Evolutionary conservation across 1,140 invertebrate genomes (phyloP).

Genomic region (Eufriesea mexicana): DNA sequence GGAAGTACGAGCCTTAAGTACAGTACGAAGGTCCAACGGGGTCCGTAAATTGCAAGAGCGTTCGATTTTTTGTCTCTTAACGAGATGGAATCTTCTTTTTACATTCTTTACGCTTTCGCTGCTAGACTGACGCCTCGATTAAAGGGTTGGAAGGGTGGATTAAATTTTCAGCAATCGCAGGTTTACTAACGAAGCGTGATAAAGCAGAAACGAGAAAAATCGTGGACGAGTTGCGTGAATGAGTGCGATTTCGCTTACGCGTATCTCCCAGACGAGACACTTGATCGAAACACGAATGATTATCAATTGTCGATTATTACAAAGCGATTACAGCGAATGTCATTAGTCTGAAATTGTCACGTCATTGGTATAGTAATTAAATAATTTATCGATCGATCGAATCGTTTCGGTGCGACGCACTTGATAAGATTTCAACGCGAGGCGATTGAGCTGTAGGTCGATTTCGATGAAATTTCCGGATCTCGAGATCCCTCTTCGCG

Average conservation of each 20-base stretch:
- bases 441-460: neutral
- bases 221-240: neutral
- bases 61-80: neutral
- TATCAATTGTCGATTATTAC: neutral
- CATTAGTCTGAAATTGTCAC: neutral
- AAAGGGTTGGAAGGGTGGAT: neutral
- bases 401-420: neutral
- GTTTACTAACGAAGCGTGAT: no score
- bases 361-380: neutral
- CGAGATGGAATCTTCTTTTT: neutral
- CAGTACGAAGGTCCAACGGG: neutral
- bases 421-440: neutral
- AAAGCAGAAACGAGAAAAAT: no score
- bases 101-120: neutral
- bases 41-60: conserved; percentile 5
- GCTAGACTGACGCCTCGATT: conserved; percentile 8
- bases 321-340: neutral
- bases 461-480: neutral
- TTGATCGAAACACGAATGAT: neutral
- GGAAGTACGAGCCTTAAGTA: conserved; percentile 22
- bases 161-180: no score
- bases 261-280: neutral
- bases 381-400: neutral
- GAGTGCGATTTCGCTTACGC: neutral
- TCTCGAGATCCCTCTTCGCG: neutral